Conservation (phyloP, 2,797 vertebrate genomes). For the Centropyge bicolor region DNA sequence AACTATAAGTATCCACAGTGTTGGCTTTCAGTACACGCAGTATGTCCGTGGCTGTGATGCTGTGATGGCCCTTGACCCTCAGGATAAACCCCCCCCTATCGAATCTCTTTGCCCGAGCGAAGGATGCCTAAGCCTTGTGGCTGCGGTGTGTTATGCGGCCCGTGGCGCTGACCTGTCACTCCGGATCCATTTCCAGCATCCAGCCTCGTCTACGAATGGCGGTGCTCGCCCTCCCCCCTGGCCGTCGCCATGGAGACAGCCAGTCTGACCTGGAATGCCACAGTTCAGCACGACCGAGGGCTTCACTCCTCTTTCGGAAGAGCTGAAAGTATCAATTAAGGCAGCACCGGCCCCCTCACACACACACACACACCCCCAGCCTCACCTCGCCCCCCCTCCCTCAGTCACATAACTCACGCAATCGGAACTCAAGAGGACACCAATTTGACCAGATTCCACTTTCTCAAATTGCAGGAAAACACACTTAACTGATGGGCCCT, state of each 20-base stretch:
- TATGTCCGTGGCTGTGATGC: conserved; percentile 25
- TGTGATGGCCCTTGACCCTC: conserved; percentile 45
- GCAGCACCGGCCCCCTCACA: conserved; percentile 35
- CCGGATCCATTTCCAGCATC: conserved; percentile 67
- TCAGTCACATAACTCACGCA: conserved; percentile 68
- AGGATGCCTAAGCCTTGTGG: conserved; percentile 60
- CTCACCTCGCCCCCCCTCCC: conserved; percentile 25
- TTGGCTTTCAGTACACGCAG: conserved; percentile 28
- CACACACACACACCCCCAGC: conserved; percentile 21
- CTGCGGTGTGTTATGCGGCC: conserved; percentile 59
- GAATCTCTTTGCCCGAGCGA: conserved; percentile 28
- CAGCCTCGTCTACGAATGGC: conserved; percentile 44
- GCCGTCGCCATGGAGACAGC: conserved; percentile 83
- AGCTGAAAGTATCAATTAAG: conserved; percentile 73
- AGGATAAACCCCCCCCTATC: conserved; percentile 38
- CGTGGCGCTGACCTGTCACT: conserved; percentile 69
- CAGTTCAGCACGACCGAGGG: conserved; percentile 73
- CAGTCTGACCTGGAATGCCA: conserved; percentile 89
- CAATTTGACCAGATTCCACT: conserved; percentile 83
- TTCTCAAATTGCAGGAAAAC: conserved; percentile 84
- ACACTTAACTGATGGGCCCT: conserved; percentile 80
- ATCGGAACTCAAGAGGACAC: conserved; percentile 78
- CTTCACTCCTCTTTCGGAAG: conserved; percentile 60
- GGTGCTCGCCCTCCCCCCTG: conserved; percentile 37
- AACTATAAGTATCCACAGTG: background rate